Conservation (phyloP, 1,140 invertebrate species). For the Scylla paramamosain region DNA sequence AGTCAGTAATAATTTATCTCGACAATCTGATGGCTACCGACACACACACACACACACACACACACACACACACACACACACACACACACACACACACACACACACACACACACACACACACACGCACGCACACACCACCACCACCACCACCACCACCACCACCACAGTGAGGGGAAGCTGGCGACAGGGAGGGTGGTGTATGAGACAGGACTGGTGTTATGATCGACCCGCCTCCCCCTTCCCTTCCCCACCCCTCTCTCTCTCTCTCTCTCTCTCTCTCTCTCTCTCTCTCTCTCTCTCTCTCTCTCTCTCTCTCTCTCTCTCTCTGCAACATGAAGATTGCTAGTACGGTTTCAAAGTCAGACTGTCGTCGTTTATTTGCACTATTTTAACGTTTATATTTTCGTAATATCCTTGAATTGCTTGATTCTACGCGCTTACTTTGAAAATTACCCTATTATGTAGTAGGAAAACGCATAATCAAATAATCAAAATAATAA, state of each 20-base stretch:
- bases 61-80: neutral
- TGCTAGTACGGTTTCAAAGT: no score
- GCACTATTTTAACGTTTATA: no score
- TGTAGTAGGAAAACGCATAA: no score
- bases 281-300: slow-evolving; percentile 32
- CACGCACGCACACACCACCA: slow-evolving; percentile 21
- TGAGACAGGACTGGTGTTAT: neutral
- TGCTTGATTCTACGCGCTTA: no score
- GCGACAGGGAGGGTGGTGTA: slow-evolving; percentile 26
- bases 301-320: neutral
- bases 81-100: slow-evolving; percentile 32
- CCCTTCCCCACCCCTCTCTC: neutral
- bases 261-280: neutral
- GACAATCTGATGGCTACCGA: neutral
- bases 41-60: neutral
- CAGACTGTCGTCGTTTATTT: no score
- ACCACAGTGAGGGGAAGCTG: neutral
- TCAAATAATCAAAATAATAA: no score
- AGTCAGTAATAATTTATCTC: neutral
- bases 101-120: slow-evolving; percentile 38
- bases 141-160: neutral
- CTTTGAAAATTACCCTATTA: no score
- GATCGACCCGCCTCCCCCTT: neutral
- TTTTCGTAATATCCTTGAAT: no score
- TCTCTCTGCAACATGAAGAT: no score